Percentiles rank a stretch among this genome's conserved stretches.
Evolutionary conservation across 2,888 invertebrate species (phyloP).

Genomic region (Phytoseiulus persimilis): DNA sequence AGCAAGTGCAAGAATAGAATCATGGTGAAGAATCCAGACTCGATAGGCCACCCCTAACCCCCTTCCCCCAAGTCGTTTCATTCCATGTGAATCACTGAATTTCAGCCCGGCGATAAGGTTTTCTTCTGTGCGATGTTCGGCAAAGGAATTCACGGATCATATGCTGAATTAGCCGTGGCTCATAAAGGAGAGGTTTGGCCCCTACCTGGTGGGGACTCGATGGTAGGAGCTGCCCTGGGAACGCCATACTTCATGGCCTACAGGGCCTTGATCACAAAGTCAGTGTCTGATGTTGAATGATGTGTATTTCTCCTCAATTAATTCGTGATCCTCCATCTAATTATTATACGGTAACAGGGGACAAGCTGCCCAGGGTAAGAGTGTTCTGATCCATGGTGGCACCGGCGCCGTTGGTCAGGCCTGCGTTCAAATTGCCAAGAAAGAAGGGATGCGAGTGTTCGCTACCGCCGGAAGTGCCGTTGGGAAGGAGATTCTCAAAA

Average conservation of each 20-base stretch:
- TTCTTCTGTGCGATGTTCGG: slow-evolving; percentile 46
- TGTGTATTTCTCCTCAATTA: neutral
- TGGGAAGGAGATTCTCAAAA: slow-evolving; percentile 52
- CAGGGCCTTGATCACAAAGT: slow-evolving; percentile 54
- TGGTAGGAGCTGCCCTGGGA: slow-evolving; percentile 56
- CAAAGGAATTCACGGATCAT: slow-evolving; percentile 50
- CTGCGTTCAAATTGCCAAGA: slow-evolving; percentile 54
- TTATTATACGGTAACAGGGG: neutral
- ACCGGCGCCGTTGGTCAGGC: slow-evolving; percentile 55
- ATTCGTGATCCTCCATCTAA: neutral
- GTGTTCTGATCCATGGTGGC: slow-evolving; percentile 56
- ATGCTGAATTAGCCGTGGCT: slow-evolving; percentile 53
- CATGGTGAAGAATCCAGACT: too few relatives aligned
- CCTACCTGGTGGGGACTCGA: slow-evolving; percentile 52
- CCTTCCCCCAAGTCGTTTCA: too few relatives aligned
- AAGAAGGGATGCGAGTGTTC: slow-evolving; percentile 51
- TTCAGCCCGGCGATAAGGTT: slow-evolving; percentile 53
- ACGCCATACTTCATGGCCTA: slow-evolving; percentile 57
- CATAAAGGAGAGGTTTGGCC: slow-evolving; percentile 49
- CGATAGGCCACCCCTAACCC: too few relatives aligned
- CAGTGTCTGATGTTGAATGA: slow-evolving; percentile 47
- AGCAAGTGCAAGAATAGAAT: too few relatives aligned
- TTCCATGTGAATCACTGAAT: neutral
- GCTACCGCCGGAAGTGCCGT: slow-evolving; percentile 55
- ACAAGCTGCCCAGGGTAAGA: slow-evolving; percentile 51